Conservation (phyloP, 2,113 vertebrate species). For the Potamarius usumacintae region DNA sequence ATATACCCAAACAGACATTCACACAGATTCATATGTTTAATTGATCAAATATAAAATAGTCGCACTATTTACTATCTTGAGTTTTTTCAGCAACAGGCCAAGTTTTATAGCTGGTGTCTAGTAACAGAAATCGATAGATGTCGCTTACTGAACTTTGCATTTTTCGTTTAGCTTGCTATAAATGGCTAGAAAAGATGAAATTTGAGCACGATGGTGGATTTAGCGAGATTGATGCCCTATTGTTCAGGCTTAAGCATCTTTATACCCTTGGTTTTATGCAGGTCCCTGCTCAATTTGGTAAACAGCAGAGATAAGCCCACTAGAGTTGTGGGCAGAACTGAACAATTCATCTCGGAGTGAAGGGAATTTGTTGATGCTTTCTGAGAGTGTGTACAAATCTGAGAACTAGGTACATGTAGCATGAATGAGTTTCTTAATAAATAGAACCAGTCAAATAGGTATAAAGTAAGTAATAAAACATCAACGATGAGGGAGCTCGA, state of each 20-base stretch:
- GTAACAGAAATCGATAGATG: not conserved
- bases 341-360: conserved; percentile 63
- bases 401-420: not conserved
- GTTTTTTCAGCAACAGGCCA: not conserved
- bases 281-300: conserved; percentile 75
- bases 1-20: not conserved
- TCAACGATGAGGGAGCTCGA: not conserved
- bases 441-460: not conserved
- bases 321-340: conserved; percentile 53
- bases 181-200: conserved; percentile 28
- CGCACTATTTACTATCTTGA: not conserved
- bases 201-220: conserved; percentile 37
- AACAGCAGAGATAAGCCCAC: conserved; percentile 60
- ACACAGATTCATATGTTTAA: not conserved
- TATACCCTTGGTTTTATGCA: conserved; percentile 60
- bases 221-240: conserved; percentile 67
- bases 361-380: conserved; percentile 46
- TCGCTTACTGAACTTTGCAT: not conserved
- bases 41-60: not conserved
- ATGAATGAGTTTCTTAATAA: not conserved
- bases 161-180: conserved; percentile 27
- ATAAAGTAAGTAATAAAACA: not conserved
- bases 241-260: conserved; percentile 62
- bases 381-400: not conserved
- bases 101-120: not conserved